Base-by-base conservation (phyloP, 2,113 vertebrate species). In the Calcarius ornatus region DNA sequence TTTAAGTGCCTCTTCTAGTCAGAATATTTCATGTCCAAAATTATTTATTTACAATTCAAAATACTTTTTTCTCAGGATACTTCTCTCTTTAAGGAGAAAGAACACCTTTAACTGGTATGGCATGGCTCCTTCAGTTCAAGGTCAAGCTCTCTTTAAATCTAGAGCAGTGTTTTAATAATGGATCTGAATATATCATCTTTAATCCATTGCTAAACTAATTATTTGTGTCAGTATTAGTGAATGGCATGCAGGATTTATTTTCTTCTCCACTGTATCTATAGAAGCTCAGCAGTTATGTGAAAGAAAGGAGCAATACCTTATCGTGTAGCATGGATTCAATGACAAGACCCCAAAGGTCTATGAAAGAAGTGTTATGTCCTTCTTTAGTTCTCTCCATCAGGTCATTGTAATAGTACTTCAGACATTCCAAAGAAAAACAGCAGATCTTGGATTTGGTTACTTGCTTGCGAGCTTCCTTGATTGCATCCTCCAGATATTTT, bases 241-340 rank as follows among this genome's bases (percentile, higher is more conserved):
- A 50, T 37, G 13, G 14, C 31, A 82, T 40, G 22, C 43, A 75
- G 22, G 19, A 47, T 86, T 82, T 63, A 24, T 81, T 87, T 85
- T 69, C 22, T 90, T 84, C 25, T 81, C 33, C 19, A 56, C 31
- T 57, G 19, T 45, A 81, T 31, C 31, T 70, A 48, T 4, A 45
- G n/a, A 75, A 73, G 27, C 42, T 84, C n/a, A 68, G 43, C 31
- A 50, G 17, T 15, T 38, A 47, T 42, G 31, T 63, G 22, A 28
- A 42, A 51, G 45, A 40, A 79, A 35, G 8, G 12, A 71, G 19
- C 37, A 72, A 76, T 81, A 99, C 99, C 98, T 98, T 95, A 42
- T 98, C 98, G 1, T 98, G 97, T 19, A 99, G 95, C 94, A 98
- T 95, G 5, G 98, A 96, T 84, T 98, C 98, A 21, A 97, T 97